phyloP scores from a whole-genome alignment of 2,113 vertebrate genomes.

The Sitta europaea region DNA sequence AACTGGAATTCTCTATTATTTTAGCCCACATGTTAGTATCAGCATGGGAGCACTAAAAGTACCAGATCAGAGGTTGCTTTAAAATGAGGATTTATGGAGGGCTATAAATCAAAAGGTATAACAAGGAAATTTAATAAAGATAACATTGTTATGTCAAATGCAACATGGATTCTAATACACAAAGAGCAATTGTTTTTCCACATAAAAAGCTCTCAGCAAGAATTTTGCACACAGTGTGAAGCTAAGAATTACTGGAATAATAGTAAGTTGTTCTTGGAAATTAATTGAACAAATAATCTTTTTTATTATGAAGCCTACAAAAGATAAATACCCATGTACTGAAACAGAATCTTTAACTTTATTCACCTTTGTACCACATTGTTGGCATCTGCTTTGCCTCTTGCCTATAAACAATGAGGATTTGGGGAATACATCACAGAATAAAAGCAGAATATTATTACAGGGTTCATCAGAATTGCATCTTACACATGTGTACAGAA shows the following conservation, averaged over 20 bases:
- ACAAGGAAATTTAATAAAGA: background rate
- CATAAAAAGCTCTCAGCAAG: background rate
- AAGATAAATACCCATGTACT: background rate
- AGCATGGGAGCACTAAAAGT: background rate
- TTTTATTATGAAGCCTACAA: background rate
- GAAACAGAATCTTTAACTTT: background rate
- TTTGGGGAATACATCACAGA: background rate
- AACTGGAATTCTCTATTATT: background rate
- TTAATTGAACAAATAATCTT: background rate
- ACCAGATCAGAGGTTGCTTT: background rate
- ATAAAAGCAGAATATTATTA: background rate
- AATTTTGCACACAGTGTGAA: background rate
- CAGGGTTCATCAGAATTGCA: background rate
- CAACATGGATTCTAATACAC: background rate
- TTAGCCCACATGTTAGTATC: background rate
- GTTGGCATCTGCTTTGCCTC: background rate
- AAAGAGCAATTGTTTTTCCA: background rate
- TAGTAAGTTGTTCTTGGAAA: background rate
- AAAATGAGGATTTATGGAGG: background rate
- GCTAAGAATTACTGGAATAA: background rate
- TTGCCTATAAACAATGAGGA: background rate
- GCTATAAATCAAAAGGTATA: background rate
- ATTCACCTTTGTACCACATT: background rate
- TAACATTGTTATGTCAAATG: background rate
- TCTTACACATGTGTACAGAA: background rate